These are phyloP conservation scores for Andrena camellia DNA, from an alignment of 2,888 invertebrate genomes.

Conservation along the genomic window DNA sequence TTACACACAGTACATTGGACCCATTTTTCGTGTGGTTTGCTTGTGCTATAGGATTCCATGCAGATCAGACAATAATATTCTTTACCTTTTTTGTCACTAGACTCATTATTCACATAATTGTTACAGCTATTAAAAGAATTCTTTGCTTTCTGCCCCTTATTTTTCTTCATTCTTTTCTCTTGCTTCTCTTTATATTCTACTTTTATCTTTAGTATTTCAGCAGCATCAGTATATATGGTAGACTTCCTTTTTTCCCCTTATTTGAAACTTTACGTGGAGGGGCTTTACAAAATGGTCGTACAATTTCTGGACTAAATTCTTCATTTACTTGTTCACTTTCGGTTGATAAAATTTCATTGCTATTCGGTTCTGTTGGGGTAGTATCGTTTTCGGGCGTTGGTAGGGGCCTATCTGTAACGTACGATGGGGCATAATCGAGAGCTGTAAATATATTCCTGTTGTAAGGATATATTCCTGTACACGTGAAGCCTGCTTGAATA, in stretches of 20 bases:
- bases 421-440: neutral
- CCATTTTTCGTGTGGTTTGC: neutral
- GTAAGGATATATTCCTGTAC: neutral
- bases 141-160: neutral
- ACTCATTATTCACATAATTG: too few relatives aligned
- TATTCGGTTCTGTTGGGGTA: neutral
- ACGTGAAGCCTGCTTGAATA: constrained; percentile 1
- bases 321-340: constrained; percentile 1
- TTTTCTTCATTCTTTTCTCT: neutral
- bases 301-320: neutral
- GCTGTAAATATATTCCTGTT: constrained; percentile 1
- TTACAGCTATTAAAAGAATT: too few relatives aligned
- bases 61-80: neutral
- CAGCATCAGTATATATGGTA: neutral
- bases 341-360: neutral
- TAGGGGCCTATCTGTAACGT: neutral
- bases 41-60: neutral
- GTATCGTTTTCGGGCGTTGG: neutral
- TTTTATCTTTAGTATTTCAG: neutral
- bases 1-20: neutral
- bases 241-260: neutral
- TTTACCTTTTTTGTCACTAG: neutral
- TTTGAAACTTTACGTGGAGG: neutral
- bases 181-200: neutral
- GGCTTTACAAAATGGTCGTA: neutral